Evolutionary conservation across 2,113 vertebrate genomes (phyloP), one percentile per base, ranked within the genome.

Genomic region (Burhinus bistriatus): DNA sequence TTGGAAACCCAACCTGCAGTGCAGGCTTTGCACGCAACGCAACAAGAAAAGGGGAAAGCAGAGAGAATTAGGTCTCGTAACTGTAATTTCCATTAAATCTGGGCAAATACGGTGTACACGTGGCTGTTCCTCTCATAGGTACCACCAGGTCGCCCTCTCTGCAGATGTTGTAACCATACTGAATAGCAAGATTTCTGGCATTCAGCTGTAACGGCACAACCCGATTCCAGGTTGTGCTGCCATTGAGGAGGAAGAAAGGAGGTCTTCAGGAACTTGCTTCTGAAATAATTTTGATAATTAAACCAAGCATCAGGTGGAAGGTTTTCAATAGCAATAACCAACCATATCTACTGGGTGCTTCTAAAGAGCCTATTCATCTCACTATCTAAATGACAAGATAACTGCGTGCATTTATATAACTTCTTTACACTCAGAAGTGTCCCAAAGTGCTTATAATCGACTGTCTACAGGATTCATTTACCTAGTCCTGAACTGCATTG

Each of bases 391-490:
- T 80, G 82, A 90, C 82, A 89, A 87, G 85, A 25, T 72, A 95
- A 83, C 61, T 47, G 21, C 51, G 70, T 75, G 81, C 77, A 61
- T 89, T 96, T 93, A 66, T 29, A 58, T 62, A 73, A 78, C 86
- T 94, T 83, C 71, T 87, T 80, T 81, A 73, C 64, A 83, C 82
- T 80, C 84, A 91, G 77, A 90, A 90, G 66, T 51, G 70, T 88
- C 93, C 85, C 76, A 18, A 90, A 96, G 94, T 73, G 68, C 91
- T 95, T 76, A 72, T 80, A 79, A 95, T 96, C 69, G 80, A 94
- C 75, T 77, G 12, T 27, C 91, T 71, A 47, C 77, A 89, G 90
- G 95, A 97, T 94, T 97, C 90, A 95, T 94, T 96, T 97, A 85
- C 92, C 93, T 72, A 84, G 66, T 13, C 44, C 76, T 73, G 81